Evolutionary conservation across 2,888 invertebrate genomes (phyloP), one percentile per base, ranked within the genome.

Genomic region (Lutraria lutraria): DNA sequence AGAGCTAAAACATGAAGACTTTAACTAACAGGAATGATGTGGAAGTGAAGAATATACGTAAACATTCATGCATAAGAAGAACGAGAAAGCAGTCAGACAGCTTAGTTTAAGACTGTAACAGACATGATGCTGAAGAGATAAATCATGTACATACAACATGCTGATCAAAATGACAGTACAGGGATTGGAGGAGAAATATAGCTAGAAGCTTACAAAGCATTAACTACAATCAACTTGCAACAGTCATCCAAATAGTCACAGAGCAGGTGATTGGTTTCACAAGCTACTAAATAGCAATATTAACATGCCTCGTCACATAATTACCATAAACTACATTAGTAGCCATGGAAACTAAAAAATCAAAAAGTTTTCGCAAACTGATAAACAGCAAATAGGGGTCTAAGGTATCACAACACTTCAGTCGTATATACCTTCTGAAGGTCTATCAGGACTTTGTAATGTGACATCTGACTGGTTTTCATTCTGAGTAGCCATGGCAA

Each of bases 401-500:
- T n/a, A 54, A 81, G 53, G 53, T 29, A 81, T 72, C 13, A 87
- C 86, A 82, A 87, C 72, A 76, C 34, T 34, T 76, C 84, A 53
- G n/a, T 52, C 54, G 79, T 31, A 21, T 53, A 25, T 85, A 85
- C 85, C 85, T 85, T 85, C 85, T 29, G 43, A 31, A 15, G 80
- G 13, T 34, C 16, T 56, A 80, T 29, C 80, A 80, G 79, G 54
- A 31, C 60, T 56, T 56, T 34, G 85, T 80, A 60, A 80, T n/a
- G 29, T 53, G 13, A 29, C 80, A 13, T 43, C 80, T 60, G 85
- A 80, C 15, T 85, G 79, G 34, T 52, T 85, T 54, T 80, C 56
- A 53, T 85, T 52, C 80, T 80, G 79, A 43, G 56, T 85, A 31
- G 83, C 76, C 82, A 54, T 85, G 34, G 84, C 79, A 56, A 81